Percentiles rank a stretch among this genome's conserved stretches.
Conservation (phyloP, 2,888 invertebrate genomes). For the Terebella lapidaria region DNA sequence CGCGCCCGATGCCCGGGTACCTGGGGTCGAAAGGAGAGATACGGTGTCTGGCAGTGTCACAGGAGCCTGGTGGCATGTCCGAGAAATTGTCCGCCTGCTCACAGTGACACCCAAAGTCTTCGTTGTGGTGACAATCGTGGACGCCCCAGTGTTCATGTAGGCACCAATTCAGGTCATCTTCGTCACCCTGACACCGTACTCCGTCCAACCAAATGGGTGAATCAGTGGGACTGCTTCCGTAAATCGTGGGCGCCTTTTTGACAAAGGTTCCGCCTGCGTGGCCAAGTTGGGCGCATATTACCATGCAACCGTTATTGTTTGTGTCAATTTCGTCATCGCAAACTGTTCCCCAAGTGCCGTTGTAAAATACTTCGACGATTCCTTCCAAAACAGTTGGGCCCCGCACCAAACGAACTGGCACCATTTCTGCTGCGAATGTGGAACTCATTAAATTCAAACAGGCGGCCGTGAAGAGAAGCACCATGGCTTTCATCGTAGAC, state of each 20-base stretch:
- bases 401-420: background rate
- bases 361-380: slow-evolving; percentile 66
- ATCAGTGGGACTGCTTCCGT: too few relatives aligned
- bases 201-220: background rate
- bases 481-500: too few relatives aligned
- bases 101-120: background rate
- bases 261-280: too few relatives aligned
- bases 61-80: slow-evolving; percentile 4
- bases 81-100: background rate
- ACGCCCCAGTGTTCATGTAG: background rate
- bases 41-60: slow-evolving; percentile 10
- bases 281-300: slow-evolving; percentile 28
- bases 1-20: slow-evolving; percentile 21
- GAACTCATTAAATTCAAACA: too few relatives aligned
- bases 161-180: background rate
- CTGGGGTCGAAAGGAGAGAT: slow-evolving; percentile 8
- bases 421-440: background rate
- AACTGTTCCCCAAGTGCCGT: slow-evolving; percentile 73
- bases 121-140: background rate
- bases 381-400: slow-evolving; percentile 53
- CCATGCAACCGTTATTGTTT: slow-evolving; percentile 26
- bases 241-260: too few relatives aligned
- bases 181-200: background rate
- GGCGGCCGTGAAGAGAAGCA: too few relatives aligned
- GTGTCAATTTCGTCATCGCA: slow-evolving; percentile 66